These are phyloP conservation scores for Hydrocynus forskahlii DNA, from an alignment of 2,797 vertebrate genomes.

Conservation along the genomic window DNA sequence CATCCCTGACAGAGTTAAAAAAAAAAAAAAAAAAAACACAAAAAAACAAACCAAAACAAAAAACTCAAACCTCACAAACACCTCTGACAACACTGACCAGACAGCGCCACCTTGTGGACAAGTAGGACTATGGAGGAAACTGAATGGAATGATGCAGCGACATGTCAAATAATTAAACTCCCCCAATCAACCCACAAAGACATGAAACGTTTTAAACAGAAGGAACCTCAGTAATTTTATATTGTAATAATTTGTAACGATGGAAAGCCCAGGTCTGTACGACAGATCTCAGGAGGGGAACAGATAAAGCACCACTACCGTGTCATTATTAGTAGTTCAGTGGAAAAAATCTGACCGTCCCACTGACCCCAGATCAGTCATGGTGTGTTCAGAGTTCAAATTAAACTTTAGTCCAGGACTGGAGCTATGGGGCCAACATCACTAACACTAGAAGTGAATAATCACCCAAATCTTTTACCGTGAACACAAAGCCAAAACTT, in stretches of 20 bases:
- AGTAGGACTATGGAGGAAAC: not conserved
- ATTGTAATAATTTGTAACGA: not conserved
- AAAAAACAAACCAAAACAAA: not conserved
- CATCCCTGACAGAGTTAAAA: slow-evolving; percentile 75
- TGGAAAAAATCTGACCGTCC: too few species aligned
- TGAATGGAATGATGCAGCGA: not conserved
- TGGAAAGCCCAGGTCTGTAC: not conserved
- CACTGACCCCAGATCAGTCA: too few species aligned
- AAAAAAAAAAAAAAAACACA: slow-evolving; percentile 47
- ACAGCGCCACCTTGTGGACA: slow-evolving; percentile 20
- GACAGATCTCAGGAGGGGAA: not conserved
- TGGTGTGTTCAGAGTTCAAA: too few species aligned
- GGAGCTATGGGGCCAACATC: too few species aligned
- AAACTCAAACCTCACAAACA: not conserved
- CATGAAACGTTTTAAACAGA: too few species aligned
- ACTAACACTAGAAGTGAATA: too few species aligned
- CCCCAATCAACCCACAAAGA: too few species aligned
- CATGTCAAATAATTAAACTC: too few species aligned
- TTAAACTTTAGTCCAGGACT: too few species aligned
- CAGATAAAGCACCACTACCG: not conserved
- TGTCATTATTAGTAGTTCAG: too few species aligned
- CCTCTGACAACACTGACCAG: not conserved
- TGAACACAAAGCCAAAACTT: too few species aligned
- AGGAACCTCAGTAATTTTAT: not conserved
- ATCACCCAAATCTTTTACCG: too few species aligned